Evolutionary conservation across 2,888 invertebrate genomes (phyloP).

Genomic region (Drosophila cognata): DNA sequence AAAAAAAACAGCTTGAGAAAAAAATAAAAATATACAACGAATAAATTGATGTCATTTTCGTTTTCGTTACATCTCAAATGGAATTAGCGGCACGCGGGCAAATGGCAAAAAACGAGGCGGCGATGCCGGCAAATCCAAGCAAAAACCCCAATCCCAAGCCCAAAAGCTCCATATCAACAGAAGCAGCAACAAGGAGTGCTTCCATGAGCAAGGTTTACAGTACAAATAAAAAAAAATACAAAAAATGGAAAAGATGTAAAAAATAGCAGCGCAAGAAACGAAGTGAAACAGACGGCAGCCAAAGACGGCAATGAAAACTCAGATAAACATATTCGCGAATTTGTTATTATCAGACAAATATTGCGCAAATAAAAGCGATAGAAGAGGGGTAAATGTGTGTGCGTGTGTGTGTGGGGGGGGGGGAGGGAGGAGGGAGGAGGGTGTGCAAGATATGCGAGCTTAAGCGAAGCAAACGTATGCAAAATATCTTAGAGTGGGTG

Average conservation of each 20-base stretch:
- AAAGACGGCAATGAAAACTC: conserved; percentile 76
- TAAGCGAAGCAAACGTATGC: conserved; percentile 66
- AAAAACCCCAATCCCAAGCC: conserved; percentile 42
- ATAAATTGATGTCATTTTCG: conserved; percentile 82
- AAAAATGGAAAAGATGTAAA: conserved; percentile 7
- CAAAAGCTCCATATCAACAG: conserved; percentile 63
- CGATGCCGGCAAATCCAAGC: conserved; percentile 53
- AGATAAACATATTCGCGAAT: conserved; percentile 83
- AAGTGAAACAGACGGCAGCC: conserved; percentile 52
- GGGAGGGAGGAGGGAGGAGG: background rate
- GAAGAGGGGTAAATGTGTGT: background rate
- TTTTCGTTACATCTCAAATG: conserved; percentile 80
- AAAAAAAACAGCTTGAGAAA: conserved; percentile 14
- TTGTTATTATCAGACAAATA: conserved; percentile 82
- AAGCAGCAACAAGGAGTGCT: conserved; percentile 31
- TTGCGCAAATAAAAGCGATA: conserved; percentile 72
- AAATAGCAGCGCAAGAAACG: conserved; percentile 5
- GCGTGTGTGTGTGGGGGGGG: background rate
- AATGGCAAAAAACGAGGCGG: conserved; percentile 50
- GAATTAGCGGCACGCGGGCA: conserved; percentile 73
- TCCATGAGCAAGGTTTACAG: conserved; percentile 18
- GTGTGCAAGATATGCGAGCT: conserved; percentile 25
- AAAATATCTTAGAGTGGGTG: conserved; percentile 57
- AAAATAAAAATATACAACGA: conserved; percentile 71
- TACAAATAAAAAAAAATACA: conserved; percentile 8